Conservation (phyloP, 2,797 vertebrate species). For the Lepilemur septentrionalis region DNA sequence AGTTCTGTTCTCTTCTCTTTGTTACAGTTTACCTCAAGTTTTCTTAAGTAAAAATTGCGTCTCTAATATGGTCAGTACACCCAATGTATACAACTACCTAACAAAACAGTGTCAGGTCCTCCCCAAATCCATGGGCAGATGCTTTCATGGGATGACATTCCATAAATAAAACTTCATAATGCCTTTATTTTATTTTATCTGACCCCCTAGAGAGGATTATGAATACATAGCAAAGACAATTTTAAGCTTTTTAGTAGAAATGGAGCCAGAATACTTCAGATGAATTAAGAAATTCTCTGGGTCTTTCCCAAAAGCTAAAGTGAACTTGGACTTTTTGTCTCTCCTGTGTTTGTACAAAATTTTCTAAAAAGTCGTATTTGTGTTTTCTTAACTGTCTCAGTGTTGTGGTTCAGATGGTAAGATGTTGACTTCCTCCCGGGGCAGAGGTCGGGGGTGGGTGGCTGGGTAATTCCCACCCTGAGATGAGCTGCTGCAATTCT, state of each 20-base stretch:
- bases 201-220: not conserved
- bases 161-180: not conserved
- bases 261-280: not conserved
- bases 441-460: not conserved
- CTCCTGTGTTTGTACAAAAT: not conserved
- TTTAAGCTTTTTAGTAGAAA: constrained; percentile 23
- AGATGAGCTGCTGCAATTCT: not conserved
- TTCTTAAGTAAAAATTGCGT: constrained; percentile 13
- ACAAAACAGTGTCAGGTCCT: not conserved
- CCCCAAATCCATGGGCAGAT: not conserved
- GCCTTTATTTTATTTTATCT: constrained; percentile 1
- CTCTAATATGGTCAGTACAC: not conserved
- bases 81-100: not conserved
- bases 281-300: constrained; percentile 34
- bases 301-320: constrained; percentile 29
- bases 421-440: not conserved
- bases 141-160: not conserved
- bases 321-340: constrained; percentile 16
- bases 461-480: not conserved
- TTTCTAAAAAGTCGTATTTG: not conserved
- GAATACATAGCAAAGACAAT: constrained; percentile 9
- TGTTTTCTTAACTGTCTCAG: not conserved
- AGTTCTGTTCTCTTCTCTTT: not conserved
- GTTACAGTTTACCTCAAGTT: constrained; percentile 11
- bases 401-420: not conserved